phyloP scores from a whole-genome alignment of 1,140 invertebrate species.

The Bombyx mori region DNA sequence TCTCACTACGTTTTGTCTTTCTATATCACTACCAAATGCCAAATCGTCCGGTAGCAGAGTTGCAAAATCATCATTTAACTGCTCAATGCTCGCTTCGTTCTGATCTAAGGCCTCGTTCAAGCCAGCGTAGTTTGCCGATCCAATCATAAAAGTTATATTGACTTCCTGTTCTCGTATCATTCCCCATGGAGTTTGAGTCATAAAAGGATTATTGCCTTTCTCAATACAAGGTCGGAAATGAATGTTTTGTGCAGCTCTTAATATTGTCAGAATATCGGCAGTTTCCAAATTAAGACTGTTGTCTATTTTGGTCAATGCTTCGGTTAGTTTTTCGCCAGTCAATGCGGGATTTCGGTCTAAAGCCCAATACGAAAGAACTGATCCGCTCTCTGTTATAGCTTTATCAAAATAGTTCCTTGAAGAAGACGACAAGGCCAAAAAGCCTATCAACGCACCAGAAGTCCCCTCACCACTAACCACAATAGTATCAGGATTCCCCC shows the following conservation, averaged over 20 bases:
- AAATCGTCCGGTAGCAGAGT: slow-evolving; percentile 40
- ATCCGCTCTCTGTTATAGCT: slow-evolving; percentile 50
- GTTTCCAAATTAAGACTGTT: slow-evolving; percentile 6
- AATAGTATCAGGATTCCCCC: slow-evolving; percentile 74
- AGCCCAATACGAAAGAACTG: slow-evolving; percentile 41
- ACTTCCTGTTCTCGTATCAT: slow-evolving; percentile 22
- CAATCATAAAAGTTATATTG: slow-evolving; percentile 33
- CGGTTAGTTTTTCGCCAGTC: slow-evolving; percentile 17
- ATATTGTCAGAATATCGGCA: slow-evolving; percentile 20
- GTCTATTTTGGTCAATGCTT: slow-evolving; percentile 9
- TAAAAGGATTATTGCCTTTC: slow-evolving; percentile 21
- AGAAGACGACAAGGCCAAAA: slow-evolving; percentile 32
- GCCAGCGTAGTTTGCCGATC: slow-evolving; percentile 39
- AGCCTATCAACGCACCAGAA: slow-evolving; percentile 36
- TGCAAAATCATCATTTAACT: slow-evolving; percentile 27
- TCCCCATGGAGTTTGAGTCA: slow-evolving; percentile 32
- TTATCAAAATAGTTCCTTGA: slow-evolving; percentile 32
- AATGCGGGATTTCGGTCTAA: slow-evolving; percentile 38
- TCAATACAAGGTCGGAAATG: slow-evolving; percentile 41
- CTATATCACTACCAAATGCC: slow-evolving; percentile 17
- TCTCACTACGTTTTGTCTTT: slow-evolving; percentile 17
- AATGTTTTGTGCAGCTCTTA: slow-evolving; percentile 19
- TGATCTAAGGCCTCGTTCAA: slow-evolving; percentile 25
- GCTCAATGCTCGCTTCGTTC: slow-evolving; percentile 18
- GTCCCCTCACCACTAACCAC: slow-evolving; percentile 37